phyloP scores from a whole-genome alignment of 1,140 invertebrate genomes.

The Drosophila athabasca region DNA sequence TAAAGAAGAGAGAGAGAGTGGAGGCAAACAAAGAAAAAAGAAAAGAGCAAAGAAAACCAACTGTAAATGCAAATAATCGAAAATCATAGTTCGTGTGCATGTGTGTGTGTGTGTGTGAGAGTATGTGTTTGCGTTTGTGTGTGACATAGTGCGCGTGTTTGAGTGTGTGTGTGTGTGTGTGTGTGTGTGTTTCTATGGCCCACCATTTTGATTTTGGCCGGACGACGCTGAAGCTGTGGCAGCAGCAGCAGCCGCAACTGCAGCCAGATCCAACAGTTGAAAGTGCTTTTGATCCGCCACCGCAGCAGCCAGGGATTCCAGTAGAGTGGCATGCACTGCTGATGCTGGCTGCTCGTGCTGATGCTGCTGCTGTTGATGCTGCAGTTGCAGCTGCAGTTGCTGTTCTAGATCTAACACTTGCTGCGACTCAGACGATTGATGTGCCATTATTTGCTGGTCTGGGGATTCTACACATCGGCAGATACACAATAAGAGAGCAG shows the following conservation, averaged over 20 bases:
- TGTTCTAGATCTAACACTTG: slow-evolving; percentile 32
- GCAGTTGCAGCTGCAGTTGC: slow-evolving; percentile 34
- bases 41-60: too few species aligned
- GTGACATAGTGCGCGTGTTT: neutral
- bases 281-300: slow-evolving; percentile 75
- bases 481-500: slow-evolving; percentile 37
- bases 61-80: too few species aligned
- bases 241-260: slow-evolving; percentile 67
- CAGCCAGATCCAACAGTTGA: slow-evolving; percentile 74
- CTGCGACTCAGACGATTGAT: slow-evolving; percentile 61
- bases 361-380: slow-evolving; percentile 51
- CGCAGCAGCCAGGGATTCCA: slow-evolving; percentile 69
- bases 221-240: slow-evolving; percentile 56
- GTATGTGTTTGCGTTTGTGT: slow-evolving; percentile 4
- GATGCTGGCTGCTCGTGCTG: slow-evolving; percentile 55
- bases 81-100: neutral
- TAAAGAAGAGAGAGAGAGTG: too few species aligned
- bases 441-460: slow-evolving; percentile 49
- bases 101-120: slow-evolving; percentile 22
- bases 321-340: slow-evolving; percentile 68
- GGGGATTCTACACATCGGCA: slow-evolving; percentile 60
- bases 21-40: too few species aligned
- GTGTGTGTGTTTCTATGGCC: slow-evolving; percentile 35
- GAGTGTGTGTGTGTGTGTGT: too few species aligned
- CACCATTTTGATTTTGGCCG: slow-evolving; percentile 60